phyloP scores from a whole-genome alignment of 2,797 vertebrate species.

The Brachyrhaphis roseni region DNA sequence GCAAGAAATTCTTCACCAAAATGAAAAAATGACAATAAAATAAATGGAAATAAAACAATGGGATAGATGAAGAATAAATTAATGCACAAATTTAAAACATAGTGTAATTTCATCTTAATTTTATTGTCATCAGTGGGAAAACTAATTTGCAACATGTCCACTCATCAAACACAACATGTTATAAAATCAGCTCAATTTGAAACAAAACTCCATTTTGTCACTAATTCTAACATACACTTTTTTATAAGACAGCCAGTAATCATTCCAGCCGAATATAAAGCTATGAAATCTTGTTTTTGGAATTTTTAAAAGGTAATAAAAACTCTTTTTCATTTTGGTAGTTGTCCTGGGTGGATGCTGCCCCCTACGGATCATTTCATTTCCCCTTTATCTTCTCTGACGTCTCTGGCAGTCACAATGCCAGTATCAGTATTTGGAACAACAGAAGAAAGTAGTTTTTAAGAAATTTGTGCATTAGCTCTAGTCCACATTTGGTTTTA shows the following conservation, averaged over 20 bases:
- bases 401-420: neutral
- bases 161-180: neutral
- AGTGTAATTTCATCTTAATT: neutral
- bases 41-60: neutral
- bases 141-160: neutral
- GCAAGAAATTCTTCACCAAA: neutral
- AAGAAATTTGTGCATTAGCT: neutral
- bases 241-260: neutral
- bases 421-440: neutral
- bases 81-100: neutral
- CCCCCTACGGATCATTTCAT: constrained; percentile 70
- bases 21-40: neutral
- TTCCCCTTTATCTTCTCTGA: constrained; percentile 2
- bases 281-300: neutral
- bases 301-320: constrained; percentile 8
- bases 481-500: neutral
- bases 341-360: constrained; percentile 71
- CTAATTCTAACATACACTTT: neutral
- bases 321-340: constrained; percentile 14
- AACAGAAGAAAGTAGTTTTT: neutral
- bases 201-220: neutral
- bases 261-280: neutral
- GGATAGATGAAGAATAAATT: neutral
- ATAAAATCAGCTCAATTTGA: neutral
- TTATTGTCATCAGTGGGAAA: neutral